A percentile compares a stretch with the other conserved stretches of the same genome.
Conservation (phyloP, 2,797 vertebrate species). For the Telmatherina bonti region DNA sequence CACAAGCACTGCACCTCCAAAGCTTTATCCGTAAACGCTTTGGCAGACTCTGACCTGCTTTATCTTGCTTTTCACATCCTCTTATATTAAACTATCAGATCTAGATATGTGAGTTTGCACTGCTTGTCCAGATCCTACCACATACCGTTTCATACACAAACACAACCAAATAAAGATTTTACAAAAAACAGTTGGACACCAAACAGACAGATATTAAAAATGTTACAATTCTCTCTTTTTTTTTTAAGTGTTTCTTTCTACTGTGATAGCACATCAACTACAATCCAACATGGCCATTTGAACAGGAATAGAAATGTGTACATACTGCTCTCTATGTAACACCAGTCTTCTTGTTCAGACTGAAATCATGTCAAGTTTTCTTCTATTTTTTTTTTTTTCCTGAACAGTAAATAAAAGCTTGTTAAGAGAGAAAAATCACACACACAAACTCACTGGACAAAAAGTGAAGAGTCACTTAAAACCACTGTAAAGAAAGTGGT, state of each 20-base stretch:
- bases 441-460: constrained; percentile 69
- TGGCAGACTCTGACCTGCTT: constrained; percentile 50
- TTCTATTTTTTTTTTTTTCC: constrained; percentile 59
- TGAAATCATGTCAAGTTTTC: constrained; percentile 59
- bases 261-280: constrained; percentile 68
- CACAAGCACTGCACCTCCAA: constrained; percentile 17
- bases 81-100: constrained; percentile 46
- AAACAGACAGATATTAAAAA: constrained; percentile 75
- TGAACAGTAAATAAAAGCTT: constrained; percentile 75
- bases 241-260: constrained; percentile 52
- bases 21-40: constrained; percentile 48
- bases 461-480: constrained; percentile 72
- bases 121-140: constrained; percentile 64
- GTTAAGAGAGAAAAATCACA: constrained; percentile 62
- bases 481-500: constrained; percentile 68
- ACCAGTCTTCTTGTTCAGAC: constrained; percentile 45
- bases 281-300: constrained; percentile 68
- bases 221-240: constrained; percentile 67
- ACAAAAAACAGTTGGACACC: constrained; percentile 76
- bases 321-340: constrained; percentile 60
- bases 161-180: constrained; percentile 76
- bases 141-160: constrained; percentile 66
- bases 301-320: constrained; percentile 60
- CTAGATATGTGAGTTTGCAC: constrained; percentile 63
- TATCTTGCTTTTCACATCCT: constrained; percentile 21